Evolutionary conservation across 2,113 vertebrate genomes (phyloP), one percentile per base, ranked within the genome.

Genomic region (Rhabdomys dilectus): DNA sequence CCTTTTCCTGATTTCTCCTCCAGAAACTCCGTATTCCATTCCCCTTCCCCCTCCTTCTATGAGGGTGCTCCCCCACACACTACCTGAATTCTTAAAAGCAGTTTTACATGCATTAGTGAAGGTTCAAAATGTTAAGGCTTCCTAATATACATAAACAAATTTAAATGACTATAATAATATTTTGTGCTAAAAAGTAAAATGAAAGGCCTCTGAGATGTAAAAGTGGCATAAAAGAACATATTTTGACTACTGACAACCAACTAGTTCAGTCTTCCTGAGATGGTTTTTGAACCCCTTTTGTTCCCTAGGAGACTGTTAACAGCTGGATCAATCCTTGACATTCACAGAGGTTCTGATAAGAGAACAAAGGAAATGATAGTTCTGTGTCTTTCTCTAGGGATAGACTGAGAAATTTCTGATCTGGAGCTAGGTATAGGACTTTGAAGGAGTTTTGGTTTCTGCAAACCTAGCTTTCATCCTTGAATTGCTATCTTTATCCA

Each of bases 261-360:
- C 10, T 7, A 4, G 2, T 6, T 36, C 4, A 34, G 7, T 19
- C 10, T 39, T 7, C 7, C 1, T 22, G 11, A 12, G 34, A 45
- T 64, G 7, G 4, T 2, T 39, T 42, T 13, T 48, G 24, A 45
- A 5, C 45, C 45, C 45, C 5, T 45, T 45, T 51, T 48, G 10
- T 60, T n/a, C 4, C 12, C 19, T 51, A 51, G 26, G 13, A 34
- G 29, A 51, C 1, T 78, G 13, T 31, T 17, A 3, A 7, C 17
- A 36, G 77, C 31, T 17, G 34, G 16, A 36, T 1, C 16, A 80
- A 36, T 36, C 16, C 48, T 21, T 21, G 8, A 31, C 45, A 53
- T 53, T 80, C 31, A 53, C 8, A 36, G 29, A 80, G 48, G 0
- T 16, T 56, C 17, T 11, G 17, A 80, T 80, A 15, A 53, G 34